phyloP scores from a whole-genome alignment of 2,888 invertebrate species.

The Rotaria socialis region DNA sequence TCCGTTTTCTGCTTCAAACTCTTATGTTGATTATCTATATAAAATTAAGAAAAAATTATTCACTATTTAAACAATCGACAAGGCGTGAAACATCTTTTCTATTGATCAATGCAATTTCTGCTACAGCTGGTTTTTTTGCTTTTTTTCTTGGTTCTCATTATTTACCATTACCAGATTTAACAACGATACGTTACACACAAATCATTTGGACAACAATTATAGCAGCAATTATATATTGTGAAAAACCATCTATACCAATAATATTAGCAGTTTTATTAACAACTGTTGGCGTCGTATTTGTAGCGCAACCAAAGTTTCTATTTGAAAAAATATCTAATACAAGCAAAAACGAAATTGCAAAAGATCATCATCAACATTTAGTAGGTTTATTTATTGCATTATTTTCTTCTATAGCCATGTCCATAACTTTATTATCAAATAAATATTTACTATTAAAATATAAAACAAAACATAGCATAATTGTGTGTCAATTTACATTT shows the following conservation, averaged over 20 bases:
- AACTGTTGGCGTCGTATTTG: not conserved
- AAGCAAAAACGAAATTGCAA: not conserved
- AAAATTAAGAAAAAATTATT: not conserved
- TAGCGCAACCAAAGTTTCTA: not conserved
- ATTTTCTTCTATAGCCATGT: not conserved
- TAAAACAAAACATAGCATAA: conserved; percentile 8
- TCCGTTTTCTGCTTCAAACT: not conserved
- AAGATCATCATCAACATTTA: not conserved
- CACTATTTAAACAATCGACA: not conserved
- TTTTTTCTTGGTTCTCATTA: conserved; percentile 15
- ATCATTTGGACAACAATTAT: conserved; percentile 4
- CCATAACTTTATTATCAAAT: not conserved
- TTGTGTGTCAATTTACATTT: not conserved
- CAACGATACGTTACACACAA: conserved; percentile 8
- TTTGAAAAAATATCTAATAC: not conserved
- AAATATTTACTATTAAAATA: not conserved
- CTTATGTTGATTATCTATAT: not conserved
- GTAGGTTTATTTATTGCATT: not conserved
- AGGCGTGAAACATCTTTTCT: not conserved
- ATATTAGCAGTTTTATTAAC: not conserved
- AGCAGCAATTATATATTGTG: not conserved
- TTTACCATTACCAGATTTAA: conserved; percentile 23
- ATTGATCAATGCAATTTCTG: not conserved
- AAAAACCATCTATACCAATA: not conserved
- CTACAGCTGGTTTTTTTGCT: not conserved